These are phyloP conservation scores for Myiothlypis chrysogaster DNA, from an alignment of 2,797 vertebrate species.

Conservation along the genomic window DNA sequence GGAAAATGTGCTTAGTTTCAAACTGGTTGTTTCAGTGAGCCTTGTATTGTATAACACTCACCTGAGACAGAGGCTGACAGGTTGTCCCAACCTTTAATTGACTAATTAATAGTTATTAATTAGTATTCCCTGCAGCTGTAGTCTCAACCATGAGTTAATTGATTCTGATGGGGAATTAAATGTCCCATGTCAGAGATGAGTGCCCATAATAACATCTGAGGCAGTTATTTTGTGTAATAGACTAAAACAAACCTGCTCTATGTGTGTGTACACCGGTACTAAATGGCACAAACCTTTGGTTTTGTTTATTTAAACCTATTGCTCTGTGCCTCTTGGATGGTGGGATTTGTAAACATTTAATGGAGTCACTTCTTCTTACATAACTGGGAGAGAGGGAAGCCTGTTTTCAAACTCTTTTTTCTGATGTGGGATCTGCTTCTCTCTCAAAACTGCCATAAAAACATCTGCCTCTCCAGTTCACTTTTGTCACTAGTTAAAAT, in stretches of 20 bases:
- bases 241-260: constrained; percentile 31
- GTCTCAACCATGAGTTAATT: constrained; percentile 62
- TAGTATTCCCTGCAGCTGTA: constrained; percentile 61
- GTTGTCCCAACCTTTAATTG: constrained; percentile 64
- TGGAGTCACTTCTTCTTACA: background rate
- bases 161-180: constrained; percentile 66
- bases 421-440: background rate
- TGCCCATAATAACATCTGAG: constrained; percentile 56
- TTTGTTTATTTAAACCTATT: constrained; percentile 37
- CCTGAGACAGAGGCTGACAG: constrained; percentile 64
- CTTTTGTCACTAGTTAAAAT: constrained; percentile 32
- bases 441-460: background rate
- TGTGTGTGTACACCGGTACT: background rate
- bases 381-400: background rate
- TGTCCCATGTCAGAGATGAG: constrained; percentile 64
- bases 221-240: constrained; percentile 55
- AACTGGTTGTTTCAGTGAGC: constrained; percentile 47
- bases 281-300: background rate
- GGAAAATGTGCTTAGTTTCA: constrained; percentile 48
- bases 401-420: background rate
- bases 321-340: background rate
- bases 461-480: constrained; percentile 29
- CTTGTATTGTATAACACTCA: constrained; percentile 48
- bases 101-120: constrained; percentile 71
- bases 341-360: background rate